phyloP scores from a whole-genome alignment of 2,113 vertebrate species.

The Brienomyrus longianalis region DNA sequence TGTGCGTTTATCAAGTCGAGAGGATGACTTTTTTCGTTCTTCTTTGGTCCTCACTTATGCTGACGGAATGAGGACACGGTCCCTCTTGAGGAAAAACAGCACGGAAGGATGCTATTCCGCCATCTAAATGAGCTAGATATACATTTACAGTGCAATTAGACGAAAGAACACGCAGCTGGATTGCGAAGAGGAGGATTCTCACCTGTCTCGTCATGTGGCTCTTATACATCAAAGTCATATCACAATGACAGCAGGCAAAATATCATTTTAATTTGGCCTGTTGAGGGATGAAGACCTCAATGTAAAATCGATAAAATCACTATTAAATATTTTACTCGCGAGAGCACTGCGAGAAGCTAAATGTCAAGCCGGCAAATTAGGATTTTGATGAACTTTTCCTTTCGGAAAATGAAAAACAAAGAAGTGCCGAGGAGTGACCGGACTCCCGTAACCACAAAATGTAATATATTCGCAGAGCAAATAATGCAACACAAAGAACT shows the following conservation, averaged over 20 bases:
- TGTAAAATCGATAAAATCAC: background rate
- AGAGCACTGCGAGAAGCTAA: background rate
- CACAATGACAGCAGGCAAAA: background rate
- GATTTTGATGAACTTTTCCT: background rate
- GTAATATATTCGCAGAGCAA: background rate
- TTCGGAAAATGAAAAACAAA: background rate
- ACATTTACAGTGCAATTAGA: conserved; percentile 3
- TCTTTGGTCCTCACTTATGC: background rate
- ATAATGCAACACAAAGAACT: background rate
- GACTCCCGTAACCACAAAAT: background rate
- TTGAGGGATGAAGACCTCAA: background rate
- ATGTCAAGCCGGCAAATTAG: background rate
- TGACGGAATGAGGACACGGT: conserved; percentile 27
- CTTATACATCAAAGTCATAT: background rate
- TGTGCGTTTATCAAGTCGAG: conserved; percentile 7
- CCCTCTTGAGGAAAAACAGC: conserved; percentile 20
- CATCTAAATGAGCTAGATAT: background rate
- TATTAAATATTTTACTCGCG: background rate
- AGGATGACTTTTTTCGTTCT: background rate
- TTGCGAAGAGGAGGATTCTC: background rate
- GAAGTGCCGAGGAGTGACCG: background rate
- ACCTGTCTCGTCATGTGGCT: background rate
- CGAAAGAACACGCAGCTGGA: background rate
- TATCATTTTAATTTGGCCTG: background rate
- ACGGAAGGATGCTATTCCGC: background rate